Percentiles rank a stretch among this genome's conserved stretches.
Evolutionary conservation across 2,113 vertebrate genomes (phyloP).

Genomic region (Actenoides hombroni): DNA sequence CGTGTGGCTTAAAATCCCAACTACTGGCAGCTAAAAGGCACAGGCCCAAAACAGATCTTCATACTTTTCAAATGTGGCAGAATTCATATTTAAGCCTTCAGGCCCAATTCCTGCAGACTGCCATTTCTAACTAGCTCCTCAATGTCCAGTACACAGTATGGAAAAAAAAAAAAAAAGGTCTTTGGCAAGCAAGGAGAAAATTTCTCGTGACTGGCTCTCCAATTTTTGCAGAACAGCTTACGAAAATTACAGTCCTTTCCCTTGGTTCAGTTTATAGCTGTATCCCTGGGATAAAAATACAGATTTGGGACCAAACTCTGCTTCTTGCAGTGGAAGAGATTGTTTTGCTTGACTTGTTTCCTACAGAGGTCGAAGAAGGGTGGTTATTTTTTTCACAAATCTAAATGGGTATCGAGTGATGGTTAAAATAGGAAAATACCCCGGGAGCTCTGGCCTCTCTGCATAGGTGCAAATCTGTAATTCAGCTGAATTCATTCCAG

Average conservation of each 20-base stretch:
- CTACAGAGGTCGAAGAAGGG: neutral
- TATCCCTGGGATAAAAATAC: neutral
- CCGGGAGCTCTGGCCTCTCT: neutral
- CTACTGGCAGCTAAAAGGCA: neutral
- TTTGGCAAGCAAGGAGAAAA: neutral
- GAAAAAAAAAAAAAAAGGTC: neutral
- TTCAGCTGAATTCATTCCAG: neutral
- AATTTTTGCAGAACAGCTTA: neutral
- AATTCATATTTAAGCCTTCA: neutral
- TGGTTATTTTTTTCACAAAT: neutral
- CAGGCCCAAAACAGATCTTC: neutral
- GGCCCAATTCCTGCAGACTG: neutral
- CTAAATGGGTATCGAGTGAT: neutral
- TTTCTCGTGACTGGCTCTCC: neutral
- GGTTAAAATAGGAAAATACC: slow-evolving; percentile 8
- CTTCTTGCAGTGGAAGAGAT: neutral
- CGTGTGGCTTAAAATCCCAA: neutral
- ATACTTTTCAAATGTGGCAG: neutral
- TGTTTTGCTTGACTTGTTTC: slow-evolving; percentile 11
- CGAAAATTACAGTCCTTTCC: neutral
- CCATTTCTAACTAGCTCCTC: neutral
- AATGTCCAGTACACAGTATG: neutral
- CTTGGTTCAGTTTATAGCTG: neutral
- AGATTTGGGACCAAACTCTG: neutral
- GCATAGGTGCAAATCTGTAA: slow-evolving; percentile 21